Base-by-base conservation (phyloP, 2,113 vertebrate genomes). In the Pitta sordida region DNA sequence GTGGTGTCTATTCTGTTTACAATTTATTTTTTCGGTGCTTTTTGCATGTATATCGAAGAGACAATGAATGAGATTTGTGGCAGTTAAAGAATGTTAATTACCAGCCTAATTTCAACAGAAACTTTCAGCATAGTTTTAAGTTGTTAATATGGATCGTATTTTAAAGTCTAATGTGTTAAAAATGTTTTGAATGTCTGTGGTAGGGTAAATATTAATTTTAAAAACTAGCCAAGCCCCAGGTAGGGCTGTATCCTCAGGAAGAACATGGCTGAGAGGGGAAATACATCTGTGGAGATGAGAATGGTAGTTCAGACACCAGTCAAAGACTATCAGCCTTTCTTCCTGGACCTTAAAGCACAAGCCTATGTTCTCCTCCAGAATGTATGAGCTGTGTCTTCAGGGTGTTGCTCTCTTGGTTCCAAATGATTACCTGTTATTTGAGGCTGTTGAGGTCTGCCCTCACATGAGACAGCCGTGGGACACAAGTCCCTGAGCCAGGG, bases 231-330 rank as follows among this genome's bases (percentile, higher is more conserved):
- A 48, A 60, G 9, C 21, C 20, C 6, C 9, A 44, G 26, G 14
- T 21, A 63, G 78, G 62, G 15, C 88, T 59, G 21, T 41, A 13
- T 23, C 49, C 24, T 41, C 3, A 2, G 48, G 30, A 64, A 26
- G 44, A 88, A 1, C 8, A 2, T 0, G 7, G 17, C n/a, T 68
- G 52, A 64, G 77, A 78, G 37, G 15, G 23, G n/a, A 67, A 18
- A 34, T 46, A 12, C 0, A 0, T 52, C 56, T 89, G 51, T 4
- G 1, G 58, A 0, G 0, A 13, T 62, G 15, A 26, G 26, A 64
- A 13, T 41, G 20, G 22, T 41, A 48, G 22, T 48, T 94, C 32
- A 43, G 36, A 63, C 32, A 56, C 15, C 64, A 67, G 2, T 22
- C 3, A 2, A 51, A 39, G 21, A 26, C 36, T 51, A 12, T 13